These are phyloP conservation scores for Tipula unca DNA, from an alignment of 2,888 invertebrate species.

Conservation along the genomic window DNA sequence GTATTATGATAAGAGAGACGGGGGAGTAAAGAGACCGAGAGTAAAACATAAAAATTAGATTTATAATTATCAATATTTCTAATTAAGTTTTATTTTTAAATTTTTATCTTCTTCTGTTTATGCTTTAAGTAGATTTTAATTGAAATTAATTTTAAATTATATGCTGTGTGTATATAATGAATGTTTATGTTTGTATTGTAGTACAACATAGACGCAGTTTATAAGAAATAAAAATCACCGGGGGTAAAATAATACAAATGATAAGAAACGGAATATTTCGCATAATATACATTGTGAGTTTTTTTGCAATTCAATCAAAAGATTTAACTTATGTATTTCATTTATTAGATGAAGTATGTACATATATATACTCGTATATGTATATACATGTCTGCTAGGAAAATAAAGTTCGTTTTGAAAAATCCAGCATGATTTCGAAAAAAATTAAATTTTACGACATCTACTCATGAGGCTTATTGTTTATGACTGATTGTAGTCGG, in stretches of 20 bases:
- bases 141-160: neutral
- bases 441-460: no score
- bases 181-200: neutral
- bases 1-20: neutral
- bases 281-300: neutral
- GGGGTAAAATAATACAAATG: neutral
- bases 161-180: neutral
- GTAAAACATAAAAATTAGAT: neutral
- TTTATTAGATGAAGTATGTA: no score
- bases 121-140: constrained; percentile 1
- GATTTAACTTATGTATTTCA: neutral
- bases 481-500: no score
- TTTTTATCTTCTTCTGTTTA: neutral
- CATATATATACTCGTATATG: no score
- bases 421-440: no score
- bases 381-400: no score
- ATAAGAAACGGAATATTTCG: neutral
- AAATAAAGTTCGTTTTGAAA: no score
- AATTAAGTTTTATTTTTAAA: neutral
- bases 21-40: neutral
- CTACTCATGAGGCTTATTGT: no score
- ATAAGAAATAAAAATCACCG: neutral
- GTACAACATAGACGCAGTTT: neutral
- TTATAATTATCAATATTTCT: neutral
- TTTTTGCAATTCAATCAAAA: neutral